Evolutionary conservation across 2,888 invertebrate species (phyloP).

Genomic region (Sthenelais limicola): DNA sequence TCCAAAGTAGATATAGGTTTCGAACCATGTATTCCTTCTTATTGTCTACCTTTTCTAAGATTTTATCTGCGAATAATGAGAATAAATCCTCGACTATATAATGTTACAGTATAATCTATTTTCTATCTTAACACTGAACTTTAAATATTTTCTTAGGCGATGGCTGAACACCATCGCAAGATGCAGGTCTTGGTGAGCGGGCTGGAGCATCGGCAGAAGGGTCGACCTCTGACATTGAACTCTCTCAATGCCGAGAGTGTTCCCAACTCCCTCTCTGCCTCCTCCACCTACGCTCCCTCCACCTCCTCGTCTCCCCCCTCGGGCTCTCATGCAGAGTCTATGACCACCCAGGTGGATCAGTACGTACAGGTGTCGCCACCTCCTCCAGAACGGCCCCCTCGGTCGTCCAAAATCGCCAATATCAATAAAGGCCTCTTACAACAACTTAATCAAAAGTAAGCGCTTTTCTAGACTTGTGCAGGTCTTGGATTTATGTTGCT

Average conservation of each 20-base stretch:
- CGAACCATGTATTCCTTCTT: no score
- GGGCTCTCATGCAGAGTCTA: neutral
- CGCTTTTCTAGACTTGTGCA: no score
- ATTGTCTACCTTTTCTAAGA: no score
- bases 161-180: conserved; percentile 22
- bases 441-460: conserved; percentile 30
- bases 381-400: conserved; percentile 15
- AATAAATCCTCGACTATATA: no score
- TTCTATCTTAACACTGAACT: no score
- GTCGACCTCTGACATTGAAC: conserved; percentile 1
- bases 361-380: conserved; percentile 33
- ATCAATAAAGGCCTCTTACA: conserved; percentile 15
- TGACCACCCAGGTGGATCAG: conserved; percentile 24
- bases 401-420: conserved; percentile 17
- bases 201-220: conserved; percentile 14
- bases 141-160: no score
- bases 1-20: no score
- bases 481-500: no score
- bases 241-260: neutral
- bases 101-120: no score
- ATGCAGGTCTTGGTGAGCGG: conserved; percentile 15
- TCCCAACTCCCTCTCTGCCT: neutral
- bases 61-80: no score
- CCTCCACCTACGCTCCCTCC: conserved; percentile 11
- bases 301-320: conserved; percentile 1